Conservation (phyloP, 2,113 vertebrate genomes). For the Tragelaphus strepsiceros region DNA sequence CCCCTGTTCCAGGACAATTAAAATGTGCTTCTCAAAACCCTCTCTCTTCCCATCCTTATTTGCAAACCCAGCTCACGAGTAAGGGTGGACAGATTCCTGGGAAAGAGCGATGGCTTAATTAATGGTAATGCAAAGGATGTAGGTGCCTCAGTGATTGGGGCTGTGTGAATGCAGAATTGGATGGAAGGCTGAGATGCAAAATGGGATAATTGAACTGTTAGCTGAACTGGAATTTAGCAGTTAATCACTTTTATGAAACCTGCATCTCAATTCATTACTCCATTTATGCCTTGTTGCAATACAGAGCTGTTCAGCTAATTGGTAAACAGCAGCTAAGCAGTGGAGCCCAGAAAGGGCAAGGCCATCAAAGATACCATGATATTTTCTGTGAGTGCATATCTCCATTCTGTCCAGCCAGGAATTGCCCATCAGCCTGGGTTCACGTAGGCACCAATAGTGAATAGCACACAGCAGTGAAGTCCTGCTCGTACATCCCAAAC, state of each 20-base stretch:
- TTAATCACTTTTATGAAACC: constrained; percentile 70
- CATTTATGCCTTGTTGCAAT: constrained; percentile 45
- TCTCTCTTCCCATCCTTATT: background rate
- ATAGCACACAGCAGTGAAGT: background rate
- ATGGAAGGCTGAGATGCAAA: constrained; percentile 61
- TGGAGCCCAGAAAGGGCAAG: constrained; percentile 11
- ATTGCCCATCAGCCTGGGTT: background rate
- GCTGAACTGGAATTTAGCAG: constrained; percentile 67
- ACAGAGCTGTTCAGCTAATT: constrained; percentile 44
- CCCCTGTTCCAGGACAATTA: background rate
- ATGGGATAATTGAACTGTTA: constrained; percentile 71
- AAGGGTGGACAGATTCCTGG: constrained; percentile 45
- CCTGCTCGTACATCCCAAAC: fast-evolving
- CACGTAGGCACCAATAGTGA: background rate
- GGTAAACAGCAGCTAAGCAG: constrained; percentile 41
- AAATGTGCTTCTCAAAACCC: background rate
- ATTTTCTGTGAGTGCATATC: background rate
- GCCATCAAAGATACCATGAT: background rate
- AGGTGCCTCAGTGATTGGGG: constrained; percentile 40
- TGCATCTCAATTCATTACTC: constrained; percentile 65
- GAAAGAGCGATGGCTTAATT: constrained; percentile 61
- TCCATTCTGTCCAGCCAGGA: background rate
- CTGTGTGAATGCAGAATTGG: constrained; percentile 43
- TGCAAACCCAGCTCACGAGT: constrained; percentile 2
- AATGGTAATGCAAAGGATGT: constrained; percentile 44